Evolutionary conservation across 2,113 vertebrate species (phyloP), one percentile per base, ranked within the genome.

Genomic region (Campylorhamphus procurvoides): DNA sequence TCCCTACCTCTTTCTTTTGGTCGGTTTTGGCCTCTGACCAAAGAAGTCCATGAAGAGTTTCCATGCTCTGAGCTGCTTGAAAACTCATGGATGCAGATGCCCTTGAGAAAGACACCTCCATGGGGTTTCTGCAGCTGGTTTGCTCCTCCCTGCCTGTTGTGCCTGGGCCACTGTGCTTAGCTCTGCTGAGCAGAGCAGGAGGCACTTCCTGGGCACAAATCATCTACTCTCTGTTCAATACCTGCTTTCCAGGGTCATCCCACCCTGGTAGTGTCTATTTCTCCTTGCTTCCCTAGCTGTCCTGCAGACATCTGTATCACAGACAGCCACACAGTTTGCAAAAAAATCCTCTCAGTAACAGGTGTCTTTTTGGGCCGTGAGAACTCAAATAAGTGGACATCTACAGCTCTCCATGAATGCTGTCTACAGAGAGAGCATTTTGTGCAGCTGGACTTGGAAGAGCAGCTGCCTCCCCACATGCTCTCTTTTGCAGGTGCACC

Each of bases 331-430:
- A 24, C 1, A 2, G 19, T 72, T 11, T 28, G 42, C 37, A 42
- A 79, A 28, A 68, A 64, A 52, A 18, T 28, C 18, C 22, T 56
- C 18, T 53, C 4, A 1, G 3, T 50, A 66, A 23, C 0, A 6
- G 47, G 16, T 35, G 13, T 12, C 9, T 62, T 50, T 74, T 71
- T 0, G 0, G 19, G 20, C 8, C 12, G 10, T 2, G 1, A 56
- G 40, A 13, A 28, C 44, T 22, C 75, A 75, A 28, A 63, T 46
- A 49, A 46, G 47, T 27, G 7, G n/a, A 46, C 22, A 39, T 18
- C 37, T 27, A 46, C 12, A 39, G 52, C 17, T 87, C 27, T 40
- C 10, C 23, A 37, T 2, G 1, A 49, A 49, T 12, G 31, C 8
- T 62, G 20, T 15, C 31, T 28, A 2, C 18, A 72, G 39, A 52